These are phyloP conservation scores for Lerista edwardsae DNA, from an alignment of 2,797 vertebrate genomes.

Conservation along the genomic window DNA sequence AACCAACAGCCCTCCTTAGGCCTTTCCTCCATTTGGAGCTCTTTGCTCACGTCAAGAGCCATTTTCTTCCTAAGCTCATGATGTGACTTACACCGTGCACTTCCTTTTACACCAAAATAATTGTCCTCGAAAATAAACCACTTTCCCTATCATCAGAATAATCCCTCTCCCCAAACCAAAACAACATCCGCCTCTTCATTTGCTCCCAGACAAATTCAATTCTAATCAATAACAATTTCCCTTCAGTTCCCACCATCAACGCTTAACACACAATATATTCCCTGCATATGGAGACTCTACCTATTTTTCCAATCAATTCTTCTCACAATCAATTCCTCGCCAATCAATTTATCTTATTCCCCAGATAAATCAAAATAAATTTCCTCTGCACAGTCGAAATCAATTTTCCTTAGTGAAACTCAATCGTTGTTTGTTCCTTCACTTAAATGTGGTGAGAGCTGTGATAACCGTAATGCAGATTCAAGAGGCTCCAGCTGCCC, in stretches of 20 bases:
- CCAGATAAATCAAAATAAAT: not conserved
- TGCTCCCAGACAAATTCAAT: not conserved
- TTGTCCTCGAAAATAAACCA: not conserved
- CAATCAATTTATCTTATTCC: rapidly evolving
- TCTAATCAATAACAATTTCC: not conserved
- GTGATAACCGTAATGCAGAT: not conserved
- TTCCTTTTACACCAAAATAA: not conserved
- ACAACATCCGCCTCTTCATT: not conserved
- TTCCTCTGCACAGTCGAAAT: not conserved
- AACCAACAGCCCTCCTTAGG: not conserved
- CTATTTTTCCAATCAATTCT: not conserved
- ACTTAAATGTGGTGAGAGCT: not conserved
- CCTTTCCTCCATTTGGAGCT: not conserved
- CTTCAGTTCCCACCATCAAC: not conserved
- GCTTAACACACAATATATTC: not conserved
- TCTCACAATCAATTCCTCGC: not conserved
- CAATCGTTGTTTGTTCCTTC: not conserved
- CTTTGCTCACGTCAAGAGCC: not conserved
- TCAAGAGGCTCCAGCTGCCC: not conserved
- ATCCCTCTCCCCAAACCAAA: not conserved
- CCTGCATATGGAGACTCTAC: not conserved
- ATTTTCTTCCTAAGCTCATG: not conserved
- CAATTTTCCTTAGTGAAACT: rapidly evolving
- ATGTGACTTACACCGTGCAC: not conserved
- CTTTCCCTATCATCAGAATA: not conserved